Evolutionary conservation across 1,140 invertebrate species (phyloP).

Genomic region (Popillia japonica): DNA sequence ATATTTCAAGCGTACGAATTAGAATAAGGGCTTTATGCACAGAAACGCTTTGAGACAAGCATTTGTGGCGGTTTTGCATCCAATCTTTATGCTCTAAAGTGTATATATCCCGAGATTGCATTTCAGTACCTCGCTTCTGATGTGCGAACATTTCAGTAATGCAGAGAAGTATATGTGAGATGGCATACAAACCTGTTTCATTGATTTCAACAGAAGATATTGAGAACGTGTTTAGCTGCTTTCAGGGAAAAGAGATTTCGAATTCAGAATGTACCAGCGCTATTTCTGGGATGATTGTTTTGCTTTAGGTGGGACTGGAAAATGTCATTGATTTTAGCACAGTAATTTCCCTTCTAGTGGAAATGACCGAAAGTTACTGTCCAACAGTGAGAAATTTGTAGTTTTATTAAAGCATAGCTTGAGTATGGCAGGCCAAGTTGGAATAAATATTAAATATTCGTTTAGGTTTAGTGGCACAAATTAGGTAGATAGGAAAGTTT

Average conservation of each 20-base stretch:
- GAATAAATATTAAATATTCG: too few species aligned
- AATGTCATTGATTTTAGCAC: too few species aligned
- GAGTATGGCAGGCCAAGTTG: too few species aligned
- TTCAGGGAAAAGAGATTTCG: neutral
- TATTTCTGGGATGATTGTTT: neutral
- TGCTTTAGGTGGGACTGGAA: neutral
- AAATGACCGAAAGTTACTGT: too few species aligned
- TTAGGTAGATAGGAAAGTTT: too few species aligned
- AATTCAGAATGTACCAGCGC: neutral
- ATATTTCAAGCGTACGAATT: neutral
- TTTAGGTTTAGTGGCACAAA: too few species aligned
- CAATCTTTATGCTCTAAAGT: conserved; percentile 2
- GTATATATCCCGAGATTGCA: conserved; percentile 1
- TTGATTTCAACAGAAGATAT: neutral
- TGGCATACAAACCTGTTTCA: neutral
- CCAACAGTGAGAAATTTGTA: too few species aligned
- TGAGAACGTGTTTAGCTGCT: neutral
- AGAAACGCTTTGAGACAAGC: neutral
- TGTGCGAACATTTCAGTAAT: neutral
- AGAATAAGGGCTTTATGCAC: neutral
- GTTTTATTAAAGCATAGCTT: too few species aligned
- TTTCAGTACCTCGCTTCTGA: neutral
- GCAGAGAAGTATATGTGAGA: neutral
- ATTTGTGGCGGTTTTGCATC: neutral
- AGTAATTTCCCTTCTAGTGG: too few species aligned